A percentile compares a stretch with the other conserved stretches of the same genome.
Conservation (phyloP, 2,888 invertebrate species). For the Notocelia uddmanniana region DNA sequence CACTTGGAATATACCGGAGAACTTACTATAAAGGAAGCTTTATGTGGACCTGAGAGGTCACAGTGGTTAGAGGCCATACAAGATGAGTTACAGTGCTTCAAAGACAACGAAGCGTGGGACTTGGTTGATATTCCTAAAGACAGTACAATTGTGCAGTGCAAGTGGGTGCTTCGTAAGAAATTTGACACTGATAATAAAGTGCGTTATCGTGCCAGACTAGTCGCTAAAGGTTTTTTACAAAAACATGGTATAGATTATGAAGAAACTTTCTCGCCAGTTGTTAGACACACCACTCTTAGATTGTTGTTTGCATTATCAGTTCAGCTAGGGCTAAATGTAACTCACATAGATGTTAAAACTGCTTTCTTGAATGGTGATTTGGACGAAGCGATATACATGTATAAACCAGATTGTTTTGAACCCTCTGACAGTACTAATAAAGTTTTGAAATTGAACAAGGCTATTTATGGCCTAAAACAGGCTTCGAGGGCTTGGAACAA, state of each 20-base stretch:
- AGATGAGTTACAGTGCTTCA: slow-evolving; percentile 13
- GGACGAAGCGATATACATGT: not conserved
- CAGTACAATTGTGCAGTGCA: slow-evolving; percentile 40
- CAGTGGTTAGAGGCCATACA: slow-evolving; percentile 44
- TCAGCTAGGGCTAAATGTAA: not conserved
- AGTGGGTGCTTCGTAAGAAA: slow-evolving; percentile 48
- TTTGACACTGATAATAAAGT: slow-evolving; percentile 38
- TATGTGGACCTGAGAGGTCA: slow-evolving; percentile 41
- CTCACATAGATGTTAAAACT: slow-evolving; percentile 8
- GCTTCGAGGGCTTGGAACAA: slow-evolving; percentile 1
- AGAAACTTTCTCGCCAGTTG: not conserved
- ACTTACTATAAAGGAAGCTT: slow-evolving; percentile 32
- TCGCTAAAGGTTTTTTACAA: slow-evolving; percentile 42
- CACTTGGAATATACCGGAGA: not conserved
- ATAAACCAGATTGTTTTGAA: slow-evolving; percentile 2
- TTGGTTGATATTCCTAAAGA: slow-evolving; percentile 22
- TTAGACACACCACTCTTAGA: too few species aligned
- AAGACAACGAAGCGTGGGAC: slow-evolving; percentile 13
- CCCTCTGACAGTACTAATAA: too few species aligned
- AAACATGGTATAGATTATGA: not conserved
- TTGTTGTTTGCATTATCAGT: slow-evolving; percentile 2
- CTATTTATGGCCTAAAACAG: slow-evolving; percentile 8
- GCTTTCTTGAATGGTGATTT: not conserved
- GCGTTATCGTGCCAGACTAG: slow-evolving; percentile 43
- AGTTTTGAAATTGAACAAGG: too few species aligned